These are phyloP conservation scores for Camponotus pennsylvanicus DNA, from an alignment of 1,140 invertebrate genomes.

Conservation along the genomic window DNA sequence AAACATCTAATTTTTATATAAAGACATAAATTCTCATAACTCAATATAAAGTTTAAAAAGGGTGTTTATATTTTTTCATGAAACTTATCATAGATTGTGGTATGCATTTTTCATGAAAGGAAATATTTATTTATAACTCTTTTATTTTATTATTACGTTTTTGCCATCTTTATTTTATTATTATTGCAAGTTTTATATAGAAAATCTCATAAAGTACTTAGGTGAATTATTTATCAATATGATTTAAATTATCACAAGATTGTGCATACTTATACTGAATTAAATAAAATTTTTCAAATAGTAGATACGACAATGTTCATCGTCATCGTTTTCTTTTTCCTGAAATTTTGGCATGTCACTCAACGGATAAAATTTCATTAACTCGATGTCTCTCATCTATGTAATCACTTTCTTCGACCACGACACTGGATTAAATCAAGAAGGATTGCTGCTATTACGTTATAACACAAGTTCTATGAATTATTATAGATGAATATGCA, in stretches of 20 bases:
- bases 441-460: not conserved
- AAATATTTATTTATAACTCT: not conserved
- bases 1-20: not conserved
- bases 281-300: slow-evolving; percentile 30
- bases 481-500: not conserved
- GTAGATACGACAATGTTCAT: not conserved
- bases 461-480: not conserved
- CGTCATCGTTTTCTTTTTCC: not conserved
- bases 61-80: not conserved
- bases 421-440: not conserved
- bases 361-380: slow-evolving; percentile 34
- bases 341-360: slow-evolving; percentile 7
- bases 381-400: not conserved
- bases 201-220: no score
- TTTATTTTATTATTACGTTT: not conserved
- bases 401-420: slow-evolving; percentile 1
- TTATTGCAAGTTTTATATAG: not conserved
- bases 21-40: not conserved
- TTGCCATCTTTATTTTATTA: not conserved
- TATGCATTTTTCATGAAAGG: not conserved
- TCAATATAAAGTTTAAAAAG: not conserved
- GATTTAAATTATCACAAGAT: not conserved
- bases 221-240: not conserved
- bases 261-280: not conserved
- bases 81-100: not conserved